These are phyloP conservation scores for Mythimna lalbum DNA, from an alignment of 2,888 invertebrate species.

Conservation along the genomic window DNA sequence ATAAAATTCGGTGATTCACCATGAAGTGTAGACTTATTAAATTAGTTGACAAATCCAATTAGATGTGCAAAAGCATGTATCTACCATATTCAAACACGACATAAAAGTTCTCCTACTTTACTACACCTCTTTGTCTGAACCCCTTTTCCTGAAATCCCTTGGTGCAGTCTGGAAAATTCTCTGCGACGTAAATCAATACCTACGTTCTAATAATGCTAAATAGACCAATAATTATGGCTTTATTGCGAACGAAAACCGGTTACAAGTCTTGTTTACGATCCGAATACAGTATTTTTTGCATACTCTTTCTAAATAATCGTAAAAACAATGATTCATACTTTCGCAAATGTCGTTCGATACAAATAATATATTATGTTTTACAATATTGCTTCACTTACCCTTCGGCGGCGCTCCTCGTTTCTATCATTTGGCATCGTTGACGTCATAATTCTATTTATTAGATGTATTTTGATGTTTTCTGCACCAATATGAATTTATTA, in stretches of 20 bases:
- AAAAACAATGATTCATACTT: conserved; percentile 72
- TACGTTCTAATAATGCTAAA: conserved; percentile 11
- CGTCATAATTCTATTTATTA: conserved; percentile 71
- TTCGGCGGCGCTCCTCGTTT: conserved; percentile 87
- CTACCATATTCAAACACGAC: not conserved
- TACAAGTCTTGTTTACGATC: conserved; percentile 48
- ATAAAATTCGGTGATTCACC: conserved; percentile 40
- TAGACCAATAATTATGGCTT: conserved; percentile 7
- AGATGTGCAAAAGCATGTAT: not conserved
- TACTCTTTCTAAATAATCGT: conserved; percentile 62
- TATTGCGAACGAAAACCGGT: conserved; percentile 60
- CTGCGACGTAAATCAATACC: conserved; percentile 57
- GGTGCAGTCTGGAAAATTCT: conserved; percentile 66
- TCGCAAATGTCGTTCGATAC: conserved; percentile 27
- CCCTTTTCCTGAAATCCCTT: conserved; percentile 24
- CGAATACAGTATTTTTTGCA: conserved; percentile 41
- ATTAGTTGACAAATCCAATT: conserved; percentile 36
- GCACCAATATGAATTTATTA: conserved; percentile 10
- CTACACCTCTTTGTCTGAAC: conserved; percentile 39
- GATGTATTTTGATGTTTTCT: conserved; percentile 39
- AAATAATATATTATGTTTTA: conserved; percentile 13
- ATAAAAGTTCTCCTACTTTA: conserved; percentile 1
- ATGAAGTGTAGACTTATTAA: not conserved
- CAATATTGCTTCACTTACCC: conserved; percentile 75
- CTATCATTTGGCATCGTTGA: conserved; percentile 83